Percentiles rank a stretch among this genome's conserved stretches.
Evolutionary conservation across 2,888 invertebrate species (phyloP).

Genomic region (Keiferia lycopersicella): DNA sequence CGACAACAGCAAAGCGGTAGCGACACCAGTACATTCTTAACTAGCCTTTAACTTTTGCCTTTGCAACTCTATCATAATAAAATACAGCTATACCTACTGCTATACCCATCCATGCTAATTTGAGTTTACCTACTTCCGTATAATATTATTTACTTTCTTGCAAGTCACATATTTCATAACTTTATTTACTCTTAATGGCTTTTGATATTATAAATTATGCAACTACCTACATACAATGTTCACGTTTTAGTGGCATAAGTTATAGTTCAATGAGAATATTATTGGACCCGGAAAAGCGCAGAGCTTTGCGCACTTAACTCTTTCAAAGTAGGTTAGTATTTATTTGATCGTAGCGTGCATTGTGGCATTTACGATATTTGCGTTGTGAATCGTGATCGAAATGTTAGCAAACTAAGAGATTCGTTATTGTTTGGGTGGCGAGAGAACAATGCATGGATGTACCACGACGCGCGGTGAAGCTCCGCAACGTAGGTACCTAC

Average conservation of each 20-base stretch:
- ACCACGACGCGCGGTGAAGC: slow-evolving; percentile 35
- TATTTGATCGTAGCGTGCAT: slow-evolving; percentile 4
- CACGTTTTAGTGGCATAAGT: neutral
- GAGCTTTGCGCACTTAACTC: slow-evolving; percentile 1
- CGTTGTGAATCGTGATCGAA: slow-evolving; percentile 52
- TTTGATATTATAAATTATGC: slow-evolving; percentile 7
- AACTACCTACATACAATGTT: slow-evolving; percentile 5
- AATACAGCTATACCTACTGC: too few species aligned
- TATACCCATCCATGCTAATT: neutral
- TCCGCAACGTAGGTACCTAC: slow-evolving; percentile 31
- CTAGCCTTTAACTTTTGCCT: slow-evolving; percentile 10
- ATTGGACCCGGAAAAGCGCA: neutral
- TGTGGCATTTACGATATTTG: slow-evolving; percentile 37
- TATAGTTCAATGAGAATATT: slow-evolving; percentile 4
- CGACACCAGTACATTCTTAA: slow-evolving; percentile 12
- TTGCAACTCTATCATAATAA: neutral
- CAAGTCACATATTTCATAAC: slow-evolving; percentile 8
- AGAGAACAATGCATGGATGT: slow-evolving; percentile 53
- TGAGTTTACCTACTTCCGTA: neutral
- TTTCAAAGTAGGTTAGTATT: neutral
- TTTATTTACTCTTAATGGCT: slow-evolving; percentile 5
- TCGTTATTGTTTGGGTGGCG: slow-evolving; percentile 49
- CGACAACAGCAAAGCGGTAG: slow-evolving; percentile 25
- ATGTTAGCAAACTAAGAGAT: slow-evolving; percentile 48
- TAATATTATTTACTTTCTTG: slow-evolving; percentile 1